phyloP scores from a whole-genome alignment of 1,140 invertebrate genomes.

The Zelostemma sp. region DNA sequence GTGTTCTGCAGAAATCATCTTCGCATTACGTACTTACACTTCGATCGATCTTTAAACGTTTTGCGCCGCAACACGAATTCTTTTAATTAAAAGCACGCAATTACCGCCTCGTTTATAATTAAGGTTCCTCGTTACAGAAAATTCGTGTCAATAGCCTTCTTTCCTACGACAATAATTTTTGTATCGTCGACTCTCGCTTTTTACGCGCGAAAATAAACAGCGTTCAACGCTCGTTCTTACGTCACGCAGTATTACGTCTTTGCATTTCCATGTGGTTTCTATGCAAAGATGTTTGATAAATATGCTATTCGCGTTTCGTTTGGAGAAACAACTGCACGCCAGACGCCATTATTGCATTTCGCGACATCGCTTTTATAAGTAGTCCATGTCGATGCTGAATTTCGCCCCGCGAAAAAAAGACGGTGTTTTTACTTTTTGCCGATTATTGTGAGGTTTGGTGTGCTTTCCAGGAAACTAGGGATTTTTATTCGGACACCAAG shows the following conservation, averaged over 20 bases:
- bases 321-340: conserved; percentile 22
- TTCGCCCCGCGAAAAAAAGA: too few relatives aligned
- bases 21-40: background rate
- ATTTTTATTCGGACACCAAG: too few relatives aligned
- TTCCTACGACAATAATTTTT: background rate
- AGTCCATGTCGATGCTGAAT: too few relatives aligned
- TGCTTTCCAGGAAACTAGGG: too few relatives aligned
- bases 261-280: conserved; percentile 43
- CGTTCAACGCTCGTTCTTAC: conserved; percentile 19
- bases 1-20: conserved; percentile 23
- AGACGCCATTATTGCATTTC: conserved; percentile 18
- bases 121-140: too few relatives aligned
- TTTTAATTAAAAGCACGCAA: background rate
- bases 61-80: background rate
- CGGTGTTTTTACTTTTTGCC: too few relatives aligned
- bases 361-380: too few relatives aligned
- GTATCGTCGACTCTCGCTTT: background rate
- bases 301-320: conserved; percentile 32
- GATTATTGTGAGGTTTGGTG: too few relatives aligned
- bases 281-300: conserved; percentile 39
- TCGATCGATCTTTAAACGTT: background rate
- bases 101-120: background rate
- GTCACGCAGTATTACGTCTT: conserved; percentile 11
- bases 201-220: background rate
- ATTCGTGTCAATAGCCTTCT: too few relatives aligned